Evolutionary conservation across 2,113 vertebrate species (phyloP).

Genomic region (Daphoenositta chrysoptera): DNA sequence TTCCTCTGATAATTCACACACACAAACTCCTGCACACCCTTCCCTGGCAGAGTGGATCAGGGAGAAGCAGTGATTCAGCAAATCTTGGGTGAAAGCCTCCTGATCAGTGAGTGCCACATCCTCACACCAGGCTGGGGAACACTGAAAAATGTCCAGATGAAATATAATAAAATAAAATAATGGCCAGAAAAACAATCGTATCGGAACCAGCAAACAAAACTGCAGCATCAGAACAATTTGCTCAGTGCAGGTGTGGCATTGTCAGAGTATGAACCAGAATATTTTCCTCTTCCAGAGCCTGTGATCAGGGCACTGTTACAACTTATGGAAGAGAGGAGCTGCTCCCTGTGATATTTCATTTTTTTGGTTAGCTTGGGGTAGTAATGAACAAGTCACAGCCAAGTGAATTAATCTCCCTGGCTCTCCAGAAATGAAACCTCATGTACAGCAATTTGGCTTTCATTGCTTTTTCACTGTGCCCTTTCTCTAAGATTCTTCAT

Average conservation of each 20-base stretch:
- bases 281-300: constrained; percentile 18
- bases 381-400: constrained; percentile 68
- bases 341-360: constrained; percentile 60
- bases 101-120: neutral
- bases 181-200: neutral
- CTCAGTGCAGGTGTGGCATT: neutral
- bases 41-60: neutral
- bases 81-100: neutral
- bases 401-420: constrained; percentile 70
- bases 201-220: constrained; percentile 44
- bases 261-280: neutral
- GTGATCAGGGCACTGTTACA: constrained; percentile 41
- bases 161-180: neutral
- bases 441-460: constrained; percentile 55
- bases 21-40: too few relatives aligned
- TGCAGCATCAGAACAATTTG: constrained; percentile 13
- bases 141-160: neutral
- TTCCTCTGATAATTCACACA: neutral
- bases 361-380: constrained; percentile 61
- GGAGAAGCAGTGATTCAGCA: neutral
- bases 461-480: constrained; percentile 52
- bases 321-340: constrained; percentile 11
- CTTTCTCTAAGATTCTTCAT: constrained; percentile 64
- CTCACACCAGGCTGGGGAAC: neutral
- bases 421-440: constrained; percentile 67